Evolutionary conservation across 2,797 vertebrate genomes (phyloP).

Genomic region (Sitta carolinensis): DNA sequence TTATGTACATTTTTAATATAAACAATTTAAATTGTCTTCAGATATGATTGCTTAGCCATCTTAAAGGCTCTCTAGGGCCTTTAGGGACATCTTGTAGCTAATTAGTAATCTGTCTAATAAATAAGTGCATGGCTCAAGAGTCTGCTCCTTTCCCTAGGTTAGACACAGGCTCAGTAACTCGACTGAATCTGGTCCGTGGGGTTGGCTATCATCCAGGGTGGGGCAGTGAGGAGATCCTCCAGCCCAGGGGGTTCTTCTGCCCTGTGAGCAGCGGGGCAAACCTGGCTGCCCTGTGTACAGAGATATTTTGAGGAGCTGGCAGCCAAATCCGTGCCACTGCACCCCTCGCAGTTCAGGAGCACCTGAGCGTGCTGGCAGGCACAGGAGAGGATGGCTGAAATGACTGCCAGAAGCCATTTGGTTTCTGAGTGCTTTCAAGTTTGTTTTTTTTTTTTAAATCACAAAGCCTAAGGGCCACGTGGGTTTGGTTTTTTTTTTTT

Average conservation of each 20-base stretch:
- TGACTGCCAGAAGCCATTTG: background rate
- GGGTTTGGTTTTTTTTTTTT: background rate
- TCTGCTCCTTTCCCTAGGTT: background rate
- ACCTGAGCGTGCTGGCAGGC: background rate
- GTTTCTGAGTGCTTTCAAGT: background rate
- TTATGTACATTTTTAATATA: background rate
- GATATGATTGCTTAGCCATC: background rate
- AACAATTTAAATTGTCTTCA: background rate
- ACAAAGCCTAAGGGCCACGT: background rate
- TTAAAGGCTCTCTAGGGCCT: background rate
- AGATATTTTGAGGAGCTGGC: background rate
- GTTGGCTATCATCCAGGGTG: background rate
- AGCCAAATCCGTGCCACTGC: background rate
- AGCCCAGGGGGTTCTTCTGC: background rate
- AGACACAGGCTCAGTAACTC: background rate
- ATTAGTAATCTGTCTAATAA: background rate
- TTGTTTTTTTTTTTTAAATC: background rate
- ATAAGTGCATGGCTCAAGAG: background rate
- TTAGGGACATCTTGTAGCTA: background rate
- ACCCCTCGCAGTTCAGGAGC: background rate
- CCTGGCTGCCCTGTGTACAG: background rate
- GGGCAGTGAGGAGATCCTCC: background rate
- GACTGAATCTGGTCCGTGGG: background rate
- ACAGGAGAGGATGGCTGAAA: background rate
- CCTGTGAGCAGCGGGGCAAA: background rate